Base-by-base conservation (phyloP, 2,888 invertebrate species). In the Hemithea aestivaria region DNA sequence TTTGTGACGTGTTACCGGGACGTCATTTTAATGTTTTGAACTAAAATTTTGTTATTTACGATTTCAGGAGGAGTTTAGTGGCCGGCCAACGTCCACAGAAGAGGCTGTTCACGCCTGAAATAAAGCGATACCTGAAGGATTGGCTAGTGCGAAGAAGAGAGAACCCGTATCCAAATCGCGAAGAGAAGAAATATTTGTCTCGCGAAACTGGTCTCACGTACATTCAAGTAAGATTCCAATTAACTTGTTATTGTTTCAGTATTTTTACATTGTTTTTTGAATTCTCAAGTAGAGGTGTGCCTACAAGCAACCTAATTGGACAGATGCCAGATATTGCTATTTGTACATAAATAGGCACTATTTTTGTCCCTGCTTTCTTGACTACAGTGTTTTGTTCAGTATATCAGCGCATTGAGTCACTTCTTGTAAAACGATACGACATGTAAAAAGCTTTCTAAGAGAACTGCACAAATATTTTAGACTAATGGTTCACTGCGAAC, bases 161-260 rank as follows among this genome's bases (percentile, higher is more conserved):
- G 50, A 93, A 94, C 70, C 94, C 94, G 0, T 94, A 94, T 72
- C 93, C 94, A 1, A 93, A 92, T 62, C 82, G 94, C 43, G 93
- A 93, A 53, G 93, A 94, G 70, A 94, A 94, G 65, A 93, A 93
- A 75, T 87, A 89, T 32, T 75, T 94, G 40, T 92, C 93, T 1
- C 76, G 90, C 10, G 92, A 93, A 75, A 93, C 93, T 8, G 93
- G 93, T 27, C 85, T 94, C 11, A 94, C 93, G 10, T 93, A 93
- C 58, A 92, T 93, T 56, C 93, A 94, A 88, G 93, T 93, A 74
- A 88, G 75, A 46, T 45, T 35, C 27, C 34, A 20, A 24, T 30
- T 12, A 32, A 27, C 32, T 30, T 43, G 38, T 39, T 16, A 33
- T 35, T 22, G 27, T 23, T 36, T 10, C 27, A 35, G 48, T 42